A percentile compares a stretch with the other conserved stretches of the same genome.
Conservation (phyloP, 2,113 vertebrate species). For the Jaculus jaculus region DNA sequence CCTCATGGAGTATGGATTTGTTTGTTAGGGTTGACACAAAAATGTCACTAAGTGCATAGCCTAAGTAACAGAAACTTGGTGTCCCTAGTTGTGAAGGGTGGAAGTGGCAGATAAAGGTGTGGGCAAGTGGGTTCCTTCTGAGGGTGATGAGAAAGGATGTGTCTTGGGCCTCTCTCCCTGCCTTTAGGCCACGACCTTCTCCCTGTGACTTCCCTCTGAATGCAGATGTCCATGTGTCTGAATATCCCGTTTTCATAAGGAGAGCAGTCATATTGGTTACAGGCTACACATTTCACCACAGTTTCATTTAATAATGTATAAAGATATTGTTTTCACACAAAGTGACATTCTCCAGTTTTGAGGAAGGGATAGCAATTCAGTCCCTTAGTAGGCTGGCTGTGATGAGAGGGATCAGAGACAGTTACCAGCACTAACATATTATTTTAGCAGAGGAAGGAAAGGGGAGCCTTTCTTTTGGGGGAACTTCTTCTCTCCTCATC, state of each 20-base stretch:
- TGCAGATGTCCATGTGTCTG: not conserved
- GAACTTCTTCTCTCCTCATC: not conserved
- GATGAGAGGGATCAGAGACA: accelerated
- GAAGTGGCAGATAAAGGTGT: no score
- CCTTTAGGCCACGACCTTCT: accelerated
- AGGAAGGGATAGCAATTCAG: not conserved
- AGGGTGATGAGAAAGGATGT: accelerated
- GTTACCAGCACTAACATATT: accelerated
- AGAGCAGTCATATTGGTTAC: not conserved
- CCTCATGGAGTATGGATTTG: accelerated
- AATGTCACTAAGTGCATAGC: accelerated
- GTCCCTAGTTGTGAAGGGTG: not conserved
- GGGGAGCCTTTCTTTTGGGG: not conserved
- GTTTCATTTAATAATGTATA: not conserved
- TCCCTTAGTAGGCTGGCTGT: not conserved
- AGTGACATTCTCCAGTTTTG: not conserved
- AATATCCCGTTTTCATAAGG: not conserved
- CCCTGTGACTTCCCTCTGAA: not conserved
- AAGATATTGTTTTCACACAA: not conserved
- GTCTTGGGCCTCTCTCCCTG: not conserved
- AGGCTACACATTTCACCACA: not conserved
- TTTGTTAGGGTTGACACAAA: not conserved
- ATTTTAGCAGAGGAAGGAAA: not conserved
- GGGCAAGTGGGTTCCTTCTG: not conserved
- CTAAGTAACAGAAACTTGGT: not conserved